These are phyloP conservation scores for Platycheirus rosarum DNA, from an alignment of 2,888 invertebrate species.

Conservation along the genomic window DNA sequence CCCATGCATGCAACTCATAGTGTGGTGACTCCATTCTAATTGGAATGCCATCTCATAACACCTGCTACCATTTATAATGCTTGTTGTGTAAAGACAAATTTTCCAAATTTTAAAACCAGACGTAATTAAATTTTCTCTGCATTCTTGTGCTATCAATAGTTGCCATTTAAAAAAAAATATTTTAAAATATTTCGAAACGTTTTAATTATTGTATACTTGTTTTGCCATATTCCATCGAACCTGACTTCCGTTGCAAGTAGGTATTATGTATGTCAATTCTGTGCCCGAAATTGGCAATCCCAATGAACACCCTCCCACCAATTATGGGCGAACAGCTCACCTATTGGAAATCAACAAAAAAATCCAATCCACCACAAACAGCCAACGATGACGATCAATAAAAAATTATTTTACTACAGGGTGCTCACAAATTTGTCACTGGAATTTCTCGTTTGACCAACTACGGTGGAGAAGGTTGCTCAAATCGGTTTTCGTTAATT, in stretches of 20 bases:
- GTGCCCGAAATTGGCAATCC: slow-evolving; percentile 45
- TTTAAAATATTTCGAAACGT: slow-evolving; percentile 17
- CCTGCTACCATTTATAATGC: no score
- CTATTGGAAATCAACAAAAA: slow-evolving; percentile 62
- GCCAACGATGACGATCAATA: slow-evolving; percentile 51
- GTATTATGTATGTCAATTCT: slow-evolving; percentile 47
- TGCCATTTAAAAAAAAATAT: background rate
- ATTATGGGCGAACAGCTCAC: slow-evolving; percentile 51
- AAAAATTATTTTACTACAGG: slow-evolving; percentile 61
- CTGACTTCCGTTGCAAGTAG: slow-evolving; percentile 65
- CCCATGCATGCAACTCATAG: no score
- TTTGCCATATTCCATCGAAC: slow-evolving; percentile 41
- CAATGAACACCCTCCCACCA: slow-evolving; percentile 58
- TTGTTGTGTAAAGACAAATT: no score
- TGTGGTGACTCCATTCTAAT: no score
- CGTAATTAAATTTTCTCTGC: no score
- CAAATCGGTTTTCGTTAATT: slow-evolving; percentile 71
- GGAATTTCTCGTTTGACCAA: slow-evolving; percentile 70
- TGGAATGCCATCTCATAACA: no score
- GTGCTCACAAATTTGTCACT: slow-evolving; percentile 66
- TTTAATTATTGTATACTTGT: slow-evolving; percentile 14
- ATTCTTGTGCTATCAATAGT: no score
- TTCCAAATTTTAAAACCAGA: no score
- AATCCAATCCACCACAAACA: slow-evolving; percentile 10
- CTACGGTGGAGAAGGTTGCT: slow-evolving; percentile 57